Conservation (phyloP, 2,888 invertebrate genomes). For the Hedychridium roseum region DNA sequence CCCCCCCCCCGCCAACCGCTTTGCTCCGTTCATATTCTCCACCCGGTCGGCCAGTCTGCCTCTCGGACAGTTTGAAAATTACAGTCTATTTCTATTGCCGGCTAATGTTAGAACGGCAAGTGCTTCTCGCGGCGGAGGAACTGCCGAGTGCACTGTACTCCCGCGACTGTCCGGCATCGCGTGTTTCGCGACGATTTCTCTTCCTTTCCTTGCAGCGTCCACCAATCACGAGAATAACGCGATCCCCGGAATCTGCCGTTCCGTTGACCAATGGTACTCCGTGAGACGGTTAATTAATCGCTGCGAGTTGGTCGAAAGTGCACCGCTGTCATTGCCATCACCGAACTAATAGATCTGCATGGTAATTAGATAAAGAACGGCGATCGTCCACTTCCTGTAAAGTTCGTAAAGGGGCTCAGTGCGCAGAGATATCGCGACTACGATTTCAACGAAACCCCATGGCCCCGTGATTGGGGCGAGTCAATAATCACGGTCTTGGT, state of each 20-base stretch:
- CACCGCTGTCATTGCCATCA: conserved; percentile 4
- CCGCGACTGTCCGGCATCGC: conserved; percentile 31
- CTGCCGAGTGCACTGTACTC: conserved; percentile 32
- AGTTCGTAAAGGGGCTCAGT: too few relatives aligned
- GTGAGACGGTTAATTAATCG: background rate
- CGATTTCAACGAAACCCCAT: too few relatives aligned
- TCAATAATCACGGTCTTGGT: too few relatives aligned
- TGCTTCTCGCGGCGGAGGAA: conserved; percentile 25
- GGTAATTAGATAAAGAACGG: too few relatives aligned
- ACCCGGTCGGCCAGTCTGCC: background rate
- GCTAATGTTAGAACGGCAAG: conserved; percentile 53
- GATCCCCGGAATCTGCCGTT: too few relatives aligned
- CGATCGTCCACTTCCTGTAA: too few relatives aligned
- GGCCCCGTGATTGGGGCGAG: too few relatives aligned
- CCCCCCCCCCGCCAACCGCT: background rate
- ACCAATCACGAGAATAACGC: conserved; percentile 8
- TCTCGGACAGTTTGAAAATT: conserved; percentile 47
- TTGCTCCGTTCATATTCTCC: conserved; percentile 10
- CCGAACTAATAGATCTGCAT: too few relatives aligned
- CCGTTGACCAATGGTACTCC: conserved; percentile 1
- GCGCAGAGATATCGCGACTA: too few relatives aligned
- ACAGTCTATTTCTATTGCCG: conserved; percentile 55
- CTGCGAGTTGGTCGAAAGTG: conserved; percentile 2
- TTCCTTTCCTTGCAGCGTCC: too few relatives aligned
- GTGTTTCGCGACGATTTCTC: too few relatives aligned